A percentile compares a stretch with the other conserved stretches of the same genome.
phyloP scores from a whole-genome alignment of 2,113 vertebrate species.

The Salvelinus sp. region DNA sequence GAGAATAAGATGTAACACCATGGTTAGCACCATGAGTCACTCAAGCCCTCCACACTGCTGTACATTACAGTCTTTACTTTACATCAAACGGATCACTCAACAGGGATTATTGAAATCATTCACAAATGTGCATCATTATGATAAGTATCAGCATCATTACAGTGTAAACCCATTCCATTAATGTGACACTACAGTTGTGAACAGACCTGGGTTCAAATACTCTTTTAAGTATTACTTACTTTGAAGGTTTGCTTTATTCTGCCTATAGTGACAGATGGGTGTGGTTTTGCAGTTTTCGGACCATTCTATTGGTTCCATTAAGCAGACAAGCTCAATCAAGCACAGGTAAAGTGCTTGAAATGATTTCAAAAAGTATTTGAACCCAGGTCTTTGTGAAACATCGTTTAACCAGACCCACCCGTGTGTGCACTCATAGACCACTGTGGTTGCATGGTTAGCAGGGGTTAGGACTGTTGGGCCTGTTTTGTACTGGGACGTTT shows the following conservation, averaged over 20 bases:
- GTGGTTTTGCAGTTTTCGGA: too few relatives aligned
- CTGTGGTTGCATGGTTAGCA: conserved; percentile 6
- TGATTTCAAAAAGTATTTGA: too few relatives aligned
- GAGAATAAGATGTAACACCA: neutral
- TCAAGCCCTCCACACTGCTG: conserved; percentile 9
- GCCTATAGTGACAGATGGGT: too few relatives aligned
- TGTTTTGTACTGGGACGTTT: neutral
- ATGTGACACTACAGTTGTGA: neutral
- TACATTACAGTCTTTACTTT: neutral
- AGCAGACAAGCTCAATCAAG: too few relatives aligned
- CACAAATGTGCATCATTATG: neutral
- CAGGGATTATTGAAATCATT: conserved; percentile 5
- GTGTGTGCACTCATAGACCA: neutral
- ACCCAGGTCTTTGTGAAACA: neutral
- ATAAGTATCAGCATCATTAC: neutral
- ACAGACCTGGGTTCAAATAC: neutral
- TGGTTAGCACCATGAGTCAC: conserved; percentile 25
- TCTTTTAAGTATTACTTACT: neutral
- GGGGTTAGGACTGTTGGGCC: conserved; percentile 24
- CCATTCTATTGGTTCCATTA: too few relatives aligned
- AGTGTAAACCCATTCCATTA: neutral
- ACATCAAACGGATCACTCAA: neutral
- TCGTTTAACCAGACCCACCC: neutral
- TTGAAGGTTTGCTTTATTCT: too few relatives aligned
- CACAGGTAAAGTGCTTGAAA: too few relatives aligned